Evolutionary conservation across 2,888 invertebrate species (phyloP), one percentile per base, ranked within the genome.

Genomic region (Quadriops clusia): DNA sequence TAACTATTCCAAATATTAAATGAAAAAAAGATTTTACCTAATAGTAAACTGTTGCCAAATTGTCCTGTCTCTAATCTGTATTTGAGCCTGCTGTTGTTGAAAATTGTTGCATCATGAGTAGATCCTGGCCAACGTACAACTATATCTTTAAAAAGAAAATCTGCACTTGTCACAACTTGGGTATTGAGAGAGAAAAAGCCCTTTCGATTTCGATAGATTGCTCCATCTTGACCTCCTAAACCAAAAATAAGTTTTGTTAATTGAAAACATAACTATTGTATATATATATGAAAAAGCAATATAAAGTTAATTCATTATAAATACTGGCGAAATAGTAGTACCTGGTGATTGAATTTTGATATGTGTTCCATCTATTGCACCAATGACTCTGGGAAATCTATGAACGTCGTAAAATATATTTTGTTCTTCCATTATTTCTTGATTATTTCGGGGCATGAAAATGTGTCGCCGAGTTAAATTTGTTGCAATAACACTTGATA

Each of bases 121-220:
- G 21, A 21, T 4, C 21, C 21, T 21, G 21, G 21, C 21, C 21
- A 21, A 10, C 21, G 21, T 21, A 11, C 21, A 10, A 21, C 21
- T 21, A 21, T 21, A 4, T 21, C 21, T 21, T 21, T 9, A 21
- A 21, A 21, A 3, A 10, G 21, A 9, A 21, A 3, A 21, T 21
- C 4, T 10, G 21, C 21, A 21, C 11, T 21, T 21, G 21, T 21
- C 3, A 21, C 11, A 10, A 11, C 21, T 5, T 21, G 21, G 5
- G 11, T 11, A 21, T 21, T 21, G 9, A 21, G 9, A 11, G 21
- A 21, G 5, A 21, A 21, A 9, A 9, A 21, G 9, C 21, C 21
- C 5, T 21, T 21, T 5, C 21, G 5, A 21, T 21, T 21, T 5
- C 5, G 4, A 21, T 10, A 21, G 4, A 21, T 21, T 21, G 9